Conservation (phyloP, 2,797 vertebrate species). For the Enteromius fasciolatus region DNA sequence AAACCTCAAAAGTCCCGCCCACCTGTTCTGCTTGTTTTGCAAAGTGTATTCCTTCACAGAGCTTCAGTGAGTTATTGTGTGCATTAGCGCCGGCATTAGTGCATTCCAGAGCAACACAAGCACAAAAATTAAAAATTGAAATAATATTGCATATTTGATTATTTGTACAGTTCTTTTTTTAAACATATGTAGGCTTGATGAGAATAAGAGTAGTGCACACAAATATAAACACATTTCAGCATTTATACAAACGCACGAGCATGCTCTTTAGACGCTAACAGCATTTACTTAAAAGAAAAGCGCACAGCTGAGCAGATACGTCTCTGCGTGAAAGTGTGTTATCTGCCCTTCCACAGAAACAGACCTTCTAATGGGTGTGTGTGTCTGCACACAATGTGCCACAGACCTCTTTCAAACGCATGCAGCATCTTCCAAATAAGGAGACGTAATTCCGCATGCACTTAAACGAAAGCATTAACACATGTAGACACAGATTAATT, state of each 20-base stretch:
- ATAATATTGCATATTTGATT: neutral
- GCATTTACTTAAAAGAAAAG: neutral
- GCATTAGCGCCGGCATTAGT: slow-evolving; percentile 15
- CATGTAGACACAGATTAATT: slow-evolving; percentile 38
- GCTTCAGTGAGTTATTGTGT: slow-evolving; percentile 41
- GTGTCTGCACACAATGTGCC: slow-evolving; percentile 25
- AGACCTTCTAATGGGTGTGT: slow-evolving; percentile 63
- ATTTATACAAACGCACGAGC: neutral
- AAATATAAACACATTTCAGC: slow-evolving; percentile 4
- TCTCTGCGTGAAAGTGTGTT: slow-evolving; percentile 51
- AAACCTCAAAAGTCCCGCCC: slow-evolving; percentile 60
- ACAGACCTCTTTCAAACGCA: slow-evolving; percentile 24
- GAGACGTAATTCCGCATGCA: slow-evolving; percentile 18
- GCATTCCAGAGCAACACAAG: slow-evolving; percentile 40
- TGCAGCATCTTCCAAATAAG: slow-evolving; percentile 12
- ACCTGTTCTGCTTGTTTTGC: slow-evolving; percentile 71
- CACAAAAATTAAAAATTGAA: neutral
- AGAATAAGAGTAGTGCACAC: neutral
- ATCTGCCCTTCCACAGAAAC: slow-evolving; percentile 62
- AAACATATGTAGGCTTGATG: neutral
- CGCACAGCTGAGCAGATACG: slow-evolving; percentile 52
- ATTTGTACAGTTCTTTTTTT: neutral
- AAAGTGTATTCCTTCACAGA: slow-evolving; percentile 54
- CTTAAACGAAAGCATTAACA: slow-evolving; percentile 35
- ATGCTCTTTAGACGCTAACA: neutral